A percentile compares a stretch with the other conserved stretches of the same genome.
These are phyloP conservation scores for Sciurus carolinensis DNA, from an alignment of 2,797 vertebrate genomes.

Conservation along the genomic window DNA sequence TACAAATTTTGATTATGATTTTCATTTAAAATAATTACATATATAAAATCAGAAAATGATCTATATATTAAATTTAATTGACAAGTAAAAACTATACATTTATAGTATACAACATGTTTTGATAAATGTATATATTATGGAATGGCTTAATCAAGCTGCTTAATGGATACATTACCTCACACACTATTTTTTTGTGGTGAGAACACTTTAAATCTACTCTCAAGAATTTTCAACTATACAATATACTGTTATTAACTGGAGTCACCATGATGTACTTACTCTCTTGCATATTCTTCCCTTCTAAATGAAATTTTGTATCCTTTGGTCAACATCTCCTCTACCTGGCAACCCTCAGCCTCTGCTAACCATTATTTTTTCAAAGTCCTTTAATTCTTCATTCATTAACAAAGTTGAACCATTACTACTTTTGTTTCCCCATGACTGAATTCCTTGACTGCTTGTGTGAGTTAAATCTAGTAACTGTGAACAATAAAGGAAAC, in stretches of 20 bases:
- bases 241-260: neutral
- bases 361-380: neutral
- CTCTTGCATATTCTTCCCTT: neutral
- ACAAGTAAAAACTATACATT: neutral
- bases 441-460: neutral
- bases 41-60: conserved; percentile 9
- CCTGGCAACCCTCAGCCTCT: neutral
- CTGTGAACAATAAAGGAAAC: neutral
- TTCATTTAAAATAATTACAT: conserved; percentile 11
- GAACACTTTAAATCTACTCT: neutral
- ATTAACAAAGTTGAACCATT: neutral
- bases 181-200: neutral
- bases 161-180: neutral
- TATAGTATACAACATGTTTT: neutral
- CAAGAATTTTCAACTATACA: neutral
- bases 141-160: neutral
- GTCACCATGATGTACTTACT: neutral
- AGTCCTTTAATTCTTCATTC: neutral
- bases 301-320: neutral
- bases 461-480: conserved; percentile 18
- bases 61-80: neutral
- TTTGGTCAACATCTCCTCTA: neutral
- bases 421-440: conserved; percentile 43
- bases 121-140: neutral
- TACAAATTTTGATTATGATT: conserved; percentile 32